phyloP scores from a whole-genome alignment of 1,140 invertebrate species.

The Sminthurides bifidus region DNA sequence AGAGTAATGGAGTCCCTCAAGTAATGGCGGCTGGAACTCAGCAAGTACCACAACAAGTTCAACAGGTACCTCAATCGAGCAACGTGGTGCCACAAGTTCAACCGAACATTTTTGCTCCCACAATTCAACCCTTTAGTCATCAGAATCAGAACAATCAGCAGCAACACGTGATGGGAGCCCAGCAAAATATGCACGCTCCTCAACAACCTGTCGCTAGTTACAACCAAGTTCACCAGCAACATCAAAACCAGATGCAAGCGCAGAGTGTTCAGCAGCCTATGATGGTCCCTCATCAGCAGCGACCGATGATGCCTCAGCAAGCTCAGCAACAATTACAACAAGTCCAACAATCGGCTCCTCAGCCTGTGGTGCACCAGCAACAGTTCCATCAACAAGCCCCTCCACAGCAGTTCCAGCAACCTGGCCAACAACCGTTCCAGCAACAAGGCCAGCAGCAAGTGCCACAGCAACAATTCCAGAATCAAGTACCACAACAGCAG shows the following conservation, averaged over 20 bases:
- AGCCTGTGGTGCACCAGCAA: not conserved
- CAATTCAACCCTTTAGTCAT: too few species aligned
- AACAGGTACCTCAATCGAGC: too few species aligned
- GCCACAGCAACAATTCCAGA: not conserved
- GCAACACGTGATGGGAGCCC: too few species aligned
- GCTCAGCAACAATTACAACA: conserved; percentile 1
- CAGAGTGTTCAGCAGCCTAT: not conserved
- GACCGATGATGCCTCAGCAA: not conserved
- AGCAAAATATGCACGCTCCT: not conserved
- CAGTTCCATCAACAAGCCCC: not conserved
- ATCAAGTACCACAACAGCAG: conserved; percentile 8
- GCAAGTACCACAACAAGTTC: too few species aligned
- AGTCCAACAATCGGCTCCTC: not conserved
- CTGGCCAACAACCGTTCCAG: not conserved
- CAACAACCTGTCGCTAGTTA: conserved; percentile 3
- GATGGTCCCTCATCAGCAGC: not conserved
- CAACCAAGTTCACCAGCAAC: conserved; percentile 7
- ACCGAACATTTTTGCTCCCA: too few species aligned
- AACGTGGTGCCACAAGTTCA: too few species aligned
- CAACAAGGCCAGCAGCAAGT: not conserved
- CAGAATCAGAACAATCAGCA: too few species aligned
- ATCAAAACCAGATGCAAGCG: not conserved
- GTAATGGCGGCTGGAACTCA: too few species aligned
- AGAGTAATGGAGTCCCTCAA: too few species aligned
- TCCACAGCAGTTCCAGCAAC: not conserved